phyloP scores from a whole-genome alignment of 2,797 vertebrate species.

The Neosilurus mollespiculum region DNA sequence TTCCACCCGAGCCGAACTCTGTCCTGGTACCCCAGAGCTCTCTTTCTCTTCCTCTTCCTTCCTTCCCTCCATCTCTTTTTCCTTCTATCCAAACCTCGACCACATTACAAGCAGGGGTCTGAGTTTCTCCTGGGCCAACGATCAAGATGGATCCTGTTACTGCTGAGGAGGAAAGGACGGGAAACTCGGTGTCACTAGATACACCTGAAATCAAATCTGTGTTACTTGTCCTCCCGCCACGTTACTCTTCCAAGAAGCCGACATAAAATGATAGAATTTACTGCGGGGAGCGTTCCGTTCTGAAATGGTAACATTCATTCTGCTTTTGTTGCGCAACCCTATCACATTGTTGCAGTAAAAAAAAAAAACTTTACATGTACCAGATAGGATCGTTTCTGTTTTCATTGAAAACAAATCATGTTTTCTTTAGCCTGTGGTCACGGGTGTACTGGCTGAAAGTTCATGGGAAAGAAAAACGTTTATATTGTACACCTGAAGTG shows the following conservation, averaged over 20 bases:
- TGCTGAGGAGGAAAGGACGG: slow-evolving; percentile 61
- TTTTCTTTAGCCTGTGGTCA: neutral
- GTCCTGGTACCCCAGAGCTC: slow-evolving; percentile 61
- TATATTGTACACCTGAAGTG: neutral
- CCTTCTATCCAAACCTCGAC: slow-evolving; percentile 45
- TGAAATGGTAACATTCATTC: slow-evolving; percentile 14
- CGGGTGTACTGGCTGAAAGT: neutral
- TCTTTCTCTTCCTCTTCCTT: neutral
- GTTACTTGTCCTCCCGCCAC: slow-evolving; percentile 67
- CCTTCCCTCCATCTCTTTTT: slow-evolving; percentile 42
- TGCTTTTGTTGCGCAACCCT: neutral
- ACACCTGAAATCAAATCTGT: slow-evolving; percentile 79
- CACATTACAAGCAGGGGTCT: slow-evolving; percentile 56
- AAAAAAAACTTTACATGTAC: neutral
- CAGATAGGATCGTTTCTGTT: slow-evolving; percentile 33
- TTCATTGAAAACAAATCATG: slow-evolving; percentile 12
- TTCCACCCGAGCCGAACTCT: slow-evolving; percentile 59
- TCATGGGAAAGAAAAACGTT: neutral
- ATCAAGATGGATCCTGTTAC: slow-evolving; percentile 77
- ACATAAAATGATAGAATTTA: slow-evolving; percentile 66
- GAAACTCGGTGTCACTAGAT: slow-evolving; percentile 74
- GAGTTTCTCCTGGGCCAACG: slow-evolving; percentile 70
- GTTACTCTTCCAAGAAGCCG: slow-evolving; percentile 55
- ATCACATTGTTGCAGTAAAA: slow-evolving; percentile 19
- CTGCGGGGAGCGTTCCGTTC: slow-evolving; percentile 31